Evolutionary conservation across 2,888 invertebrate species (phyloP).

Genomic region (Euzetes globulus): DNA sequence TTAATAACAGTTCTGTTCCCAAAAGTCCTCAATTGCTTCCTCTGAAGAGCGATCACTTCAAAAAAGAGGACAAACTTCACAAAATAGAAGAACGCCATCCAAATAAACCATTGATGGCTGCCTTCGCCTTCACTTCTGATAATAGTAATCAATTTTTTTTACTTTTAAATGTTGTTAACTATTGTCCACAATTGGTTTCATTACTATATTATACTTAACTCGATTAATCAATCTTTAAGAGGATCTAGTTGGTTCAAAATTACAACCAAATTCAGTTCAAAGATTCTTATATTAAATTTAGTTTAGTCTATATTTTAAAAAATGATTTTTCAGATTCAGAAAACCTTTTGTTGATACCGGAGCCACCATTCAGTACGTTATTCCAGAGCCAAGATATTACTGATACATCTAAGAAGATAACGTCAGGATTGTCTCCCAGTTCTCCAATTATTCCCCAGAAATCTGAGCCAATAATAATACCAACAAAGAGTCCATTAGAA

Average conservation of each 20-base stretch:
- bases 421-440: not conserved
- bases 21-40: constrained; percentile 31
- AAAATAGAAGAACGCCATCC: constrained; percentile 4
- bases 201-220: too few species aligned
- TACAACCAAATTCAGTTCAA: too few species aligned
- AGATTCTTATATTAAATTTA: too few species aligned
- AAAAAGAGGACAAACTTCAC: constrained; percentile 12
- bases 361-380: constrained; percentile 17
- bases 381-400: not conserved
- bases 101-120: constrained; percentile 32
- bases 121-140: constrained; percentile 32
- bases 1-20: not conserved
- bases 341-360: not conserved
- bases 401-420: constrained; percentile 5
- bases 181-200: not conserved
- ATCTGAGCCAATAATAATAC: constrained; percentile 31
- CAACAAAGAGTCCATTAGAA: not conserved
- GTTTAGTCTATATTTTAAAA: too few species aligned
- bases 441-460: not conserved
- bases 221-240: too few species aligned
- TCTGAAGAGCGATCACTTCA: constrained; percentile 35
- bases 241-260: too few species aligned
- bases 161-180: not conserved
- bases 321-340: not conserved
- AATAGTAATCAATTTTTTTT: not conserved